Evolutionary conservation across 2,113 vertebrate species (phyloP).

Genomic region (Otocyon megalotis): DNA sequence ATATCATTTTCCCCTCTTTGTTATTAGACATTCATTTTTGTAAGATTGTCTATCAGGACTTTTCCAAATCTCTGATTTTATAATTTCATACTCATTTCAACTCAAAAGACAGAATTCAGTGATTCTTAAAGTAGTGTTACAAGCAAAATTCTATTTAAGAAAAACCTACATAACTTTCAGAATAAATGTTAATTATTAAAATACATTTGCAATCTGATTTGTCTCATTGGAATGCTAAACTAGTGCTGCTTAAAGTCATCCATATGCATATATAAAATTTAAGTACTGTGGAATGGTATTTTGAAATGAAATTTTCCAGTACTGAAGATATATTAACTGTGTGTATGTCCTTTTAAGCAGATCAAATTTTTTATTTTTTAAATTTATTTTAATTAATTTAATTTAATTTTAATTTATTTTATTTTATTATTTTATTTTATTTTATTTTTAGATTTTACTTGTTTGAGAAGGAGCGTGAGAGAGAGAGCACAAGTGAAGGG

Average conservation of each 20-base stretch:
- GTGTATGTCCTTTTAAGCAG: slow-evolving; percentile 33
- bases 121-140: neutral
- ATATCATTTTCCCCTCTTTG: neutral
- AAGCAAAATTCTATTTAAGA: neutral
- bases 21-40: slow-evolving; percentile 16
- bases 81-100: slow-evolving; percentile 6
- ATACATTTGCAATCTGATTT: neutral
- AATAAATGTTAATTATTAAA: slow-evolving; percentile 53
- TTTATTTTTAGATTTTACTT: too few relatives aligned
- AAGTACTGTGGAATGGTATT: neutral
- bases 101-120: slow-evolving; percentile 1
- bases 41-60: neutral
- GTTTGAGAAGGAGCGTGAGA: too few relatives aligned
- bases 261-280: neutral
- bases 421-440: too few relatives aligned
- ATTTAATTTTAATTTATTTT: slow-evolving; percentile 14
- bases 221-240: neutral
- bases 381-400: too few relatives aligned
- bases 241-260: neutral
- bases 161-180: neutral
- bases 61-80: neutral
- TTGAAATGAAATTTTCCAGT: slow-evolving; percentile 32
- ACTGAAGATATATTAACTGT: neutral
- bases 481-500: too few relatives aligned
- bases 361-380: slow-evolving; percentile 62